phyloP scores from a whole-genome alignment of 1,140 invertebrate species.

The Holcopasites calliopsidis region DNA sequence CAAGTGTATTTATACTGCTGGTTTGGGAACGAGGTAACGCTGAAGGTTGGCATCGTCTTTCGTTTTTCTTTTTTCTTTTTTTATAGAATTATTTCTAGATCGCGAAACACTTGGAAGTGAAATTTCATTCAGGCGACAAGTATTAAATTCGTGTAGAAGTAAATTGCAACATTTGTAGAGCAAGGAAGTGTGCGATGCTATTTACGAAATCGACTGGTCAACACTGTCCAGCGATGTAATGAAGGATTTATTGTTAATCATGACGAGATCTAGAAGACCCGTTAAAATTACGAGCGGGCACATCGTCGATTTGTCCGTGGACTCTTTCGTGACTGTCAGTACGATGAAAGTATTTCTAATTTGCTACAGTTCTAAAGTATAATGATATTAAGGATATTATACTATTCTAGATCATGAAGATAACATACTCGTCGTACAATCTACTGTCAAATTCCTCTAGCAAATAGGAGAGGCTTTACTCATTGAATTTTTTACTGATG shows the following conservation, averaged over 20 bases:
- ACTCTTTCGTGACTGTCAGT: constrained; percentile 62
- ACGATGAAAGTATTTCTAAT: background rate
- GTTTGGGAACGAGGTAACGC: constrained; percentile 81
- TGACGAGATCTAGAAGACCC: constrained; percentile 43
- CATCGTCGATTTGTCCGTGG: constrained; percentile 55
- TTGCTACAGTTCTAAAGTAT: too few relatives aligned
- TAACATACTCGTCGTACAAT: constrained; percentile 64
- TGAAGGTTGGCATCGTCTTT: constrained; percentile 72
- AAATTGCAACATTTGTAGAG: constrained; percentile 41
- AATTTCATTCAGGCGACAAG: too few relatives aligned
- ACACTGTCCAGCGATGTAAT: constrained; percentile 34
- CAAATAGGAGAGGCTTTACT: background rate
- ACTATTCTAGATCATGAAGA: constrained; percentile 55
- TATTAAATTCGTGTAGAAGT: too few relatives aligned
- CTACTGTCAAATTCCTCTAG: constrained; percentile 45
- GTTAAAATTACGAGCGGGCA: constrained; percentile 55
- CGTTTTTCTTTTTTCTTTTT: background rate
- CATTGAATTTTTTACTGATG: too few relatives aligned
- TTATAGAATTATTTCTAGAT: too few relatives aligned
- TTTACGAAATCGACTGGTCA: constrained; percentile 67
- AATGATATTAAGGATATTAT: background rate
- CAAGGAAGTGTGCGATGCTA: constrained; percentile 38
- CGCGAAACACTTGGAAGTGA: too few relatives aligned
- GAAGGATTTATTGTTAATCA: constrained; percentile 55
- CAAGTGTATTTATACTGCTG: constrained; percentile 81